These are phyloP conservation scores for Strongylocentrotus purpuratus DNA, from an alignment of 35 echinoderm and acorn worm species.

Conservation along the genomic window DNA sequence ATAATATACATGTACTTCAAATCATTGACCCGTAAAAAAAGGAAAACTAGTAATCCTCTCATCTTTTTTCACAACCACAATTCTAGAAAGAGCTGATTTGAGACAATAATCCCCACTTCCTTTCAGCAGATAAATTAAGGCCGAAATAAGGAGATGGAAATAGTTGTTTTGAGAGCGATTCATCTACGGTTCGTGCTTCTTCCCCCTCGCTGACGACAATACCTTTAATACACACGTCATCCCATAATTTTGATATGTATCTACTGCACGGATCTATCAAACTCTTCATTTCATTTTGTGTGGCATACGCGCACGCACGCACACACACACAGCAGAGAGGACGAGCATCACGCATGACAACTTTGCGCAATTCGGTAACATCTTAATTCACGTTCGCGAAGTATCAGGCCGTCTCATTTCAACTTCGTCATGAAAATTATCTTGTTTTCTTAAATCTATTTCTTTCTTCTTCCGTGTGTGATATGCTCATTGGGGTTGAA, in stretches of 20 bases:
- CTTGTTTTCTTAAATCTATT: neutral
- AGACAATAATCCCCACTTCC: slow-evolving; percentile 1
- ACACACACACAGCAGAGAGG: neutral
- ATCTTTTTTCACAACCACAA: neutral
- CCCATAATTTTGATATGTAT: slow-evolving; percentile 39
- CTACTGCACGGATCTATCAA: neutral
- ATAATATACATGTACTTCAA: neutral
- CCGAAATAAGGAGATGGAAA: neutral
- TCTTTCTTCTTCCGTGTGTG: neutral
- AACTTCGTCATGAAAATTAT: neutral
- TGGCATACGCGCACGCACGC: neutral
- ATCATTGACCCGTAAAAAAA: neutral
- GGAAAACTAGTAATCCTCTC: neutral
- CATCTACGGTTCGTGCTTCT: neutral
- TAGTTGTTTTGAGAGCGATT: neutral
- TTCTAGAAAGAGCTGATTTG: neutral
- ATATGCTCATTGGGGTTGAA: neutral
- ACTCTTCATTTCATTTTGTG: neutral
- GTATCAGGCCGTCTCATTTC: neutral
- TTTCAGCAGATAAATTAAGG: neutral
- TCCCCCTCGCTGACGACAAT: slow-evolving; percentile 28
- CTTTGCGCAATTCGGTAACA: neutral
- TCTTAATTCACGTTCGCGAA: neutral
- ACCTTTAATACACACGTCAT: slow-evolving; percentile 33
- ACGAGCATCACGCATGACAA: neutral